Conservation (phyloP, 2,888 invertebrate species). For the Agonum fuliginosum region DNA sequence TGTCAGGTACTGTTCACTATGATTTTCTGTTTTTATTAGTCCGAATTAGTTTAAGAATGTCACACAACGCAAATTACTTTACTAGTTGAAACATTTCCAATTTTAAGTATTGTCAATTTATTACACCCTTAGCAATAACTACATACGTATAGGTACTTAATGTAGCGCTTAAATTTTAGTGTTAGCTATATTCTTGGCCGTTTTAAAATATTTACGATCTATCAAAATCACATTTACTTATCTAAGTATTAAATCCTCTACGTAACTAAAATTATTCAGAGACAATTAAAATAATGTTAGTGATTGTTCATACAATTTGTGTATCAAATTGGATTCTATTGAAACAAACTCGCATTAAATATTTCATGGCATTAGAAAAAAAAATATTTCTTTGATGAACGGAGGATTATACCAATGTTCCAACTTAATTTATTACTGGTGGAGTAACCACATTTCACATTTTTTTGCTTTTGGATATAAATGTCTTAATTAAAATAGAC, state of each 20-base stretch:
- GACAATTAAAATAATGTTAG: background rate
- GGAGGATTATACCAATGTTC: no score
- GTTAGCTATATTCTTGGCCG: slow-evolving; percentile 4
- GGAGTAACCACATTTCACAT: no score
- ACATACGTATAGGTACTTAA: slow-evolving; percentile 35
- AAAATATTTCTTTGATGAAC: no score
- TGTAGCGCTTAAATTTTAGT: slow-evolving; percentile 44
- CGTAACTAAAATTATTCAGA: background rate
- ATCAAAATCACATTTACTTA: slow-evolving; percentile 41
- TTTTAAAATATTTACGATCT: slow-evolving; percentile 22
- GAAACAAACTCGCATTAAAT: slow-evolving; percentile 13
- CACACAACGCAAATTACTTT: background rate
- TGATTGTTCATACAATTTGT: background rate
- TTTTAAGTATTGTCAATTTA: slow-evolving; percentile 35
- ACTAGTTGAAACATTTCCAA: slow-evolving; percentile 3
- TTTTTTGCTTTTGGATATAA: no score
- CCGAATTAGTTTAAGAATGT: background rate
- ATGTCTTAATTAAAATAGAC: no score
- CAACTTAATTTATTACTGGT: no score
- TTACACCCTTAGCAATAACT: slow-evolving; percentile 33
- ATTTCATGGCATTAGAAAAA: no score
- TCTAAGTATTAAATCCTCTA: slow-evolving; percentile 10
- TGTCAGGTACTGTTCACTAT: slow-evolving; percentile 5
- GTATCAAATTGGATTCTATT: background rate
- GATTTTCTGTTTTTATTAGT: slow-evolving; percentile 15